phyloP scores from a whole-genome alignment of 35 echinoderm and acorn worm species.

The Hemicentrotus pulcherrimus region DNA sequence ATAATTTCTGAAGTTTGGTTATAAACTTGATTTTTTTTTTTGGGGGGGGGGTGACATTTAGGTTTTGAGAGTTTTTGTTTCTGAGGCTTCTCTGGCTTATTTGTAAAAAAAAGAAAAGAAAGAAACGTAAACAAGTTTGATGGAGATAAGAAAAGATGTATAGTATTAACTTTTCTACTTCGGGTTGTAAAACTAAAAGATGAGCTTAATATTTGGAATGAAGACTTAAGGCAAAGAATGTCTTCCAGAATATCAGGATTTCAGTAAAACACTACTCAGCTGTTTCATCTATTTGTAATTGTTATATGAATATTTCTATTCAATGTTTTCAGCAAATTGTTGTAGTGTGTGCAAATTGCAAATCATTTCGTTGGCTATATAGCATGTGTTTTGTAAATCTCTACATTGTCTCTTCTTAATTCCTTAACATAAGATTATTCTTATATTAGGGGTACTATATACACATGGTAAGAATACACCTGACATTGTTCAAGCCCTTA shows the following conservation, averaged over 20 bases:
- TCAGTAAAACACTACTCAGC: background rate
- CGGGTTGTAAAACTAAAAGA: background rate
- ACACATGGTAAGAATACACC: background rate
- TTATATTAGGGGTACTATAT: background rate
- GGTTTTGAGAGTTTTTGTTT: background rate
- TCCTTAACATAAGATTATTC: background rate
- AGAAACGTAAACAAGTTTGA: background rate
- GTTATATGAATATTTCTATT: slow-evolving; percentile 7
- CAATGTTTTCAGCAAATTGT: background rate
- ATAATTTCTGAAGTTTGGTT: background rate
- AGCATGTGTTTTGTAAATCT: background rate
- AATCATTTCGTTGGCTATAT: background rate
- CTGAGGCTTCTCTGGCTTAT: background rate
- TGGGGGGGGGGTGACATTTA: no score
- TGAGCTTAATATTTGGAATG: background rate
- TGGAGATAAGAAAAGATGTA: background rate
- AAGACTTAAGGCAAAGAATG: background rate
- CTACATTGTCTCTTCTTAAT: background rate
- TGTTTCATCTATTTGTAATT: background rate
- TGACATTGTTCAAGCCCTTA: background rate
- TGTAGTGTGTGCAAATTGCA: slow-evolving; percentile 1
- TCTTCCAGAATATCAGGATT: background rate
- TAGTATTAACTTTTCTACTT: slow-evolving; percentile 11
- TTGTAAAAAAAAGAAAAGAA: background rate
- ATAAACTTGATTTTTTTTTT: background rate